Percentiles rank a stretch among this genome's conserved stretches.
Evolutionary conservation across 2,888 invertebrate species (phyloP).

Genomic region (Ectemnius continuus): DNA sequence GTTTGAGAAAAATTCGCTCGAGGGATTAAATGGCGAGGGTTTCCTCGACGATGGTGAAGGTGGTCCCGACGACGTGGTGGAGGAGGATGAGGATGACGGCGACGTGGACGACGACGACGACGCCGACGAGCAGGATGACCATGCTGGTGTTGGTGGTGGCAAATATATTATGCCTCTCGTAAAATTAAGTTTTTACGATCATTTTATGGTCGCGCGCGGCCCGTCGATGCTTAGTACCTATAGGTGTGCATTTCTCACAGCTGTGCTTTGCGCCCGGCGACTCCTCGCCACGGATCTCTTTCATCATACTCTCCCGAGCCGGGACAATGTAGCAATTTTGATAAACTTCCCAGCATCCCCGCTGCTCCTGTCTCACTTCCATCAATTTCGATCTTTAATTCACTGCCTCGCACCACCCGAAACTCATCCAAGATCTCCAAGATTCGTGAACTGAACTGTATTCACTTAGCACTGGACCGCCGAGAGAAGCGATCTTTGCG

Average conservation of each 20-base stretch:
- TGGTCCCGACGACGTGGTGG: constrained; percentile 33
- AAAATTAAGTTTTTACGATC: constrained; percentile 79
- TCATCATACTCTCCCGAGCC: constrained; percentile 53
- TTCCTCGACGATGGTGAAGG: constrained; percentile 17
- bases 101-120: constrained; percentile 33
- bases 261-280: constrained; percentile 58
- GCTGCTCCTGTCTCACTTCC: neutral
- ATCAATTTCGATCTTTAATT: neutral
- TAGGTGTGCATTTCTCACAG: constrained; percentile 65
- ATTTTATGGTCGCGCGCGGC: constrained; percentile 77
- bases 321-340: constrained; percentile 52
- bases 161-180: constrained; percentile 78
- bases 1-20: too few relatives aligned
- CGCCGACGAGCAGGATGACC: constrained; percentile 35
- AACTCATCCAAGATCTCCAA: neutral
- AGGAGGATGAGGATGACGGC: too few relatives aligned
- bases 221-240: constrained; percentile 71
- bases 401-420: neutral
- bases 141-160: constrained; percentile 67
- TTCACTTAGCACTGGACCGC: constrained; percentile 11
- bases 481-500: constrained; percentile 24
- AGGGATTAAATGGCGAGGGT: too few relatives aligned
- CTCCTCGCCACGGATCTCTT: constrained; percentile 63
- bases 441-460: neutral
- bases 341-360: neutral